phyloP scores from a whole-genome alignment of 2,113 vertebrate species.

The Melierax canorus region DNA sequence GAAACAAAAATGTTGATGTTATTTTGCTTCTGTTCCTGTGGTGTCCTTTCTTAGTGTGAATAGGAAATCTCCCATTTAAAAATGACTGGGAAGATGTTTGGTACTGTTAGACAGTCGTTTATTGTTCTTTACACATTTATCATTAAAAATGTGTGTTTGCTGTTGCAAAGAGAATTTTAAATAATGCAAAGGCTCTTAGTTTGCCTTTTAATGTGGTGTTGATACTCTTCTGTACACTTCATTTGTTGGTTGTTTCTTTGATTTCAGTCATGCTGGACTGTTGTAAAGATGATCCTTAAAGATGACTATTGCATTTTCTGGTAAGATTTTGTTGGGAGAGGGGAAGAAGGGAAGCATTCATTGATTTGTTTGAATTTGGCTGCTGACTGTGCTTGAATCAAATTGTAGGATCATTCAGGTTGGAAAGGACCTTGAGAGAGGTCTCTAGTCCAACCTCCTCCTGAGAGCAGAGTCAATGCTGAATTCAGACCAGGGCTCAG shows the following conservation, averaged over 20 bases:
- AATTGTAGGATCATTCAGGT: not conserved
- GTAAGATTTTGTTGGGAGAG: not conserved
- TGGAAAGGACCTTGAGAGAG: not conserved
- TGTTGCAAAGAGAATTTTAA: not conserved
- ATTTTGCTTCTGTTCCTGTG: not conserved
- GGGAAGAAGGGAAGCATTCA: not conserved
- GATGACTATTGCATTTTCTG: not conserved
- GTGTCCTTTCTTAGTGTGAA: not conserved
- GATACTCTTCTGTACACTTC: not conserved
- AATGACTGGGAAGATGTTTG: not conserved
- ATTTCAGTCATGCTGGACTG: not conserved
- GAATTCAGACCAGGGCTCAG: not conserved
- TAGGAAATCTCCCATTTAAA: not conserved
- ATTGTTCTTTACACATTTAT: not conserved
- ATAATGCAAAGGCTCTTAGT: not conserved
- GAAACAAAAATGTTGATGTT: not conserved
- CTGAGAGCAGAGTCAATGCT: not conserved
- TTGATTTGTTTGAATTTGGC: not conserved
- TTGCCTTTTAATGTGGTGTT: not conserved
- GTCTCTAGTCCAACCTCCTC: not conserved
- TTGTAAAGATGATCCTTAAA: not conserved
- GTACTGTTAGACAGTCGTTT: rapidly evolving
- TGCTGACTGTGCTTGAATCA: not conserved
- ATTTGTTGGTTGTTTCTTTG: not conserved
- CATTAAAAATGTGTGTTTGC: not conserved